Percentiles rank a stretch among this genome's conserved stretches.
Evolutionary conservation across 2,797 vertebrate genomes (phyloP).

Genomic region (Phrynocephalus forsythii): DNA sequence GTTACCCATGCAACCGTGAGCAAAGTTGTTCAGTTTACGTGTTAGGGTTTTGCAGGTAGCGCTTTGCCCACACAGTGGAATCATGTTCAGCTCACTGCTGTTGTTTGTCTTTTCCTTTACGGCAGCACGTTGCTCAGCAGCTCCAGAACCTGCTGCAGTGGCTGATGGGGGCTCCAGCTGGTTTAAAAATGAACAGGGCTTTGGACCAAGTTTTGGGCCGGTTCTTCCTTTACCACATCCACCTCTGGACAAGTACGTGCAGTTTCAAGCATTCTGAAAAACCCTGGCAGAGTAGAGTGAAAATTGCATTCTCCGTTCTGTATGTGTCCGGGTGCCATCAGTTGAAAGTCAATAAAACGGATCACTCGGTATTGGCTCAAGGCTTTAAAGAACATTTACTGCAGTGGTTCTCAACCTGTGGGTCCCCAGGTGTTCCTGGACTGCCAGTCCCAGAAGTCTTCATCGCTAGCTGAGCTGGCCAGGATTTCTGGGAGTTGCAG

Average conservation of each 20-base stretch:
- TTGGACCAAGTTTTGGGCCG: constrained; percentile 94
- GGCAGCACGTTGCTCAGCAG: constrained; percentile 88
- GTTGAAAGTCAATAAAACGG: too few species aligned
- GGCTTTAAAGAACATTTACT: too few species aligned
- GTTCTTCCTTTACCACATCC: constrained; percentile 99
- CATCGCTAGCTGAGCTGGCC: too few species aligned
- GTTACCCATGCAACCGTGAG: constrained; percentile 12
- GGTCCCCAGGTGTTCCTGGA: too few species aligned
- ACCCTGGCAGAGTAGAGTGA: background rate
- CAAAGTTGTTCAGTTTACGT: background rate
- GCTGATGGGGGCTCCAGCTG: constrained; percentile 97
- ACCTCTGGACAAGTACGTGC: constrained; percentile 98
- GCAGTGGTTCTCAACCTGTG: too few species aligned
- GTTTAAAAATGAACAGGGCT: constrained; percentile 96
- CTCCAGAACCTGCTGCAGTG: constrained; percentile 94
- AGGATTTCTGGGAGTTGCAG: too few species aligned
- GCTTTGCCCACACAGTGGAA: background rate
- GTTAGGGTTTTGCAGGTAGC: background rate
- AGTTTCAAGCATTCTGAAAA: background rate
- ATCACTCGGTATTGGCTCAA: too few species aligned
- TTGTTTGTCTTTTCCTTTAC: constrained; percentile 22
- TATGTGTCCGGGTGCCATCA: too few species aligned
- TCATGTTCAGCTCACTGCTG: background rate
- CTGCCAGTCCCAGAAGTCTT: too few species aligned
- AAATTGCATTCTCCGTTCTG: too few species aligned